Conservation (phyloP, 1,140 invertebrate genomes). For the Trachymyrmex septentrionalis region DNA sequence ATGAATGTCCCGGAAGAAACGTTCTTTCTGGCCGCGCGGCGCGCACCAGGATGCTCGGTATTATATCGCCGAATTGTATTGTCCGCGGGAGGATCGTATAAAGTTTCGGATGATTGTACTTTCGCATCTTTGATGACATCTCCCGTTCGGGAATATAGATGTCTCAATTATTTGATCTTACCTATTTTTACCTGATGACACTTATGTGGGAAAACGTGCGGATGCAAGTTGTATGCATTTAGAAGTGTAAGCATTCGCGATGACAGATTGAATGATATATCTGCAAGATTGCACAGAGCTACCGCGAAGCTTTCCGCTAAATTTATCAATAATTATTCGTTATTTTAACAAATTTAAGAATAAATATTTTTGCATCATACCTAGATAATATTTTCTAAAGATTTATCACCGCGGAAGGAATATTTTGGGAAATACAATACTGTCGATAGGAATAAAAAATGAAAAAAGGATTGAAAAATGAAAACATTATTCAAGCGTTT, state of each 20-base stretch:
- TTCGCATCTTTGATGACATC: conserved; percentile 64
- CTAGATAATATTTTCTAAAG: background rate
- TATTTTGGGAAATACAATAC: background rate
- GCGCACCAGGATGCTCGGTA: conserved; percentile 70
- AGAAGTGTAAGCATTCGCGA: conserved; percentile 16
- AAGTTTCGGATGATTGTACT: conserved; percentile 73
- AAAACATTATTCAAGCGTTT: background rate
- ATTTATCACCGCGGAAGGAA: background rate
- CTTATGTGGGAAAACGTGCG: conserved; percentile 38
- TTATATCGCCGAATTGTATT: conserved; percentile 65
- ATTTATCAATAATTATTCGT: background rate
- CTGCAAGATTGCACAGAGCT: background rate
- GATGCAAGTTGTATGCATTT: background rate
- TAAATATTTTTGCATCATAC: background rate
- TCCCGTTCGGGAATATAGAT: conserved; percentile 51
- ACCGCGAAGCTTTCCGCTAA: background rate
- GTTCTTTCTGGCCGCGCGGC: conserved; percentile 49
- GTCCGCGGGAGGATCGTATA: conserved; percentile 64
- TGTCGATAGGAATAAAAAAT: conserved; percentile 10
- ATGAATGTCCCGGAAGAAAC: conserved; percentile 75
- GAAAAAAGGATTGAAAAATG: background rate
- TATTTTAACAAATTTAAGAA: background rate
- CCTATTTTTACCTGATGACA: conserved; percentile 63
- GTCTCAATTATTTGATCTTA: conserved; percentile 73
- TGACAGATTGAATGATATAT: conserved; percentile 11